Evolutionary conservation across 2,888 invertebrate genomes (phyloP).

Genomic region (Pandemis corylana): DNA sequence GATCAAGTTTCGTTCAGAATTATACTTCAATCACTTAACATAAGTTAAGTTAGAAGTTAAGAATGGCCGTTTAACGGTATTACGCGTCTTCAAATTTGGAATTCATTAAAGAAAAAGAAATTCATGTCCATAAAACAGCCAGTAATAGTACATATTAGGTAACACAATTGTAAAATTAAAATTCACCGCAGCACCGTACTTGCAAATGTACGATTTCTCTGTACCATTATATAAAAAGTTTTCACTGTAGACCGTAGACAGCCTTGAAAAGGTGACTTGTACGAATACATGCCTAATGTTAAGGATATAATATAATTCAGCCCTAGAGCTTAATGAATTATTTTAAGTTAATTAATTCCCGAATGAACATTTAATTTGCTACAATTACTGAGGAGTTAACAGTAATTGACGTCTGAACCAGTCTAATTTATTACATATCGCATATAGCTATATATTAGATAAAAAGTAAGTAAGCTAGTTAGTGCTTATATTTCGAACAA

Average conservation of each 20-base stretch:
- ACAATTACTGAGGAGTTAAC: background rate
- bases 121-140: constrained; percentile 19
- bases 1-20: background rate
- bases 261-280: constrained; percentile 34
- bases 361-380: constrained; percentile 10
- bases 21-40: background rate
- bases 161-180: constrained; percentile 35
- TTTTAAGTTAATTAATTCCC: constrained; percentile 10
- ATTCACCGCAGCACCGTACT: constrained; percentile 26
- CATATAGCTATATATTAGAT: too few relatives aligned
- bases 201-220: constrained; percentile 32
- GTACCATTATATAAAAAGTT: constrained; percentile 36
- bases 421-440: too few relatives aligned
- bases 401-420: too few relatives aligned
- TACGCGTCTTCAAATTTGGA: constrained; percentile 26
- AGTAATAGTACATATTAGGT: constrained; percentile 26
- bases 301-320: constrained; percentile 25
- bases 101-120: constrained; percentile 37
- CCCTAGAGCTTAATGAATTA: constrained; percentile 14
- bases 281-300: constrained; percentile 10
- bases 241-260: constrained; percentile 27
- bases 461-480: too few relatives aligned
- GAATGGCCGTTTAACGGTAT: constrained; percentile 18
- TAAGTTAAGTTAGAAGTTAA: background rate
- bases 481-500: background rate